A percentile compares a stretch with the other conserved stretches of the same genome.
These are phyloP conservation scores for Nemotelus pantherinus DNA, from an alignment of 2,888 invertebrate species.

Conservation along the genomic window DNA sequence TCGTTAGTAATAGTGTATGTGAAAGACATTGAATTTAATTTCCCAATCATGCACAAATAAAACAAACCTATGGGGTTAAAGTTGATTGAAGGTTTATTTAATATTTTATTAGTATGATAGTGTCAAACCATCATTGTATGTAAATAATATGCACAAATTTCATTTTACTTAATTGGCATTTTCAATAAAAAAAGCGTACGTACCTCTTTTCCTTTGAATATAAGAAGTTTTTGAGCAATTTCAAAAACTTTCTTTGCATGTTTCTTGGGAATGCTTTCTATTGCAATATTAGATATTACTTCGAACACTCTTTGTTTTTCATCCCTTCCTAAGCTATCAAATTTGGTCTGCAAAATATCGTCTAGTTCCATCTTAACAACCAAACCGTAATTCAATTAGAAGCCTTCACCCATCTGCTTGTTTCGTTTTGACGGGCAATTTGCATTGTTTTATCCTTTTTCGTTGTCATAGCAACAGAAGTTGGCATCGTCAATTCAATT, in stretches of 20 bases:
- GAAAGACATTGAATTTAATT: too few species aligned
- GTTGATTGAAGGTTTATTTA: too few species aligned
- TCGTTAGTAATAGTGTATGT: too few species aligned
- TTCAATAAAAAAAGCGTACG: neutral
- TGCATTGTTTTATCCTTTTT: neutral
- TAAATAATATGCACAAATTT: too few species aligned
- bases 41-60: too few species aligned
- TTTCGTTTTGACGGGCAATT: neutral
- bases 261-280: constrained; percentile 61
- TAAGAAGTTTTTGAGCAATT: constrained; percentile 59
- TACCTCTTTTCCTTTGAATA: constrained; percentile 61
- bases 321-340: constrained; percentile 43
- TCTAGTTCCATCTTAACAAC: constrained; percentile 43
- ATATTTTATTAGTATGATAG: too few species aligned
- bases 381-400: too few species aligned
- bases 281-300: constrained; percentile 57
- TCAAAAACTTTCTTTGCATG: constrained; percentile 60
- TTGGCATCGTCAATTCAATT: too few species aligned
- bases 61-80: too few species aligned
- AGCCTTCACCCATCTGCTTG: neutral
- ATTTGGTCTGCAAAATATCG: constrained; percentile 35
- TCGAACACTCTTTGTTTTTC: constrained; percentile 60
- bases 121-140: too few species aligned
- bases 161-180: too few species aligned
- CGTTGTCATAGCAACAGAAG: too few species aligned